phyloP scores from a whole-genome alignment of 92 coral and sea anemone genomes.

The Porites evermanni region DNA sequence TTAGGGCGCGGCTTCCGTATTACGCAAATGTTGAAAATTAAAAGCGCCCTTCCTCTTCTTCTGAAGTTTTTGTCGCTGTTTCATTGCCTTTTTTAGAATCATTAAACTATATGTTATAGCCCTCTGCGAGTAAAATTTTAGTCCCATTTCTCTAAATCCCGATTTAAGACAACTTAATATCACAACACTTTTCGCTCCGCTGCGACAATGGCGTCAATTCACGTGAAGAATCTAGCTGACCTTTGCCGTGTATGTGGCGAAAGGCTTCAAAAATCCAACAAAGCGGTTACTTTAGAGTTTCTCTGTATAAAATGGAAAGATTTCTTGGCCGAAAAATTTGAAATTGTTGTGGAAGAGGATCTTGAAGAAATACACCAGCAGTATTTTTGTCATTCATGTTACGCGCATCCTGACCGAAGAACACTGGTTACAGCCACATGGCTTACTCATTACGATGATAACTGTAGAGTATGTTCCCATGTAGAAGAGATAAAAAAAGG shows the following conservation, averaged over 20 bases:
- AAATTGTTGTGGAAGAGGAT: background rate
- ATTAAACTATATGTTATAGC: too few relatives aligned
- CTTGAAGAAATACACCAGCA: conserved; percentile 9
- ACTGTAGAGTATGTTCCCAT: background rate
- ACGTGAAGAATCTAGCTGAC: too few relatives aligned
- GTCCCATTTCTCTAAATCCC: too few relatives aligned
- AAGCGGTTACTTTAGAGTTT: background rate
- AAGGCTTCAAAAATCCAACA: conserved; percentile 3
- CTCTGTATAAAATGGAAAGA: conserved; percentile 3
- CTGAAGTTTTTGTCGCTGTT: background rate
- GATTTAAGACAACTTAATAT: too few relatives aligned
- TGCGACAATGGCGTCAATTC: too few relatives aligned
- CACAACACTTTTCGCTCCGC: too few relatives aligned
- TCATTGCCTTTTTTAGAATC: too few relatives aligned
- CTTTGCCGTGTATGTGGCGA: conserved; percentile 14
- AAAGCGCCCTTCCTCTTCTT: too few relatives aligned
- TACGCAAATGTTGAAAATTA: too few relatives aligned
- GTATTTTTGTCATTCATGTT: conserved; percentile 7
- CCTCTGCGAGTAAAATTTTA: too few relatives aligned
- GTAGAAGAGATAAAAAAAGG: background rate
- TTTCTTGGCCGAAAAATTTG: background rate
- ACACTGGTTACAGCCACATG: background rate
- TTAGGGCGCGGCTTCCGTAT: too few relatives aligned
- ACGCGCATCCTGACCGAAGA: conserved; percentile 19
- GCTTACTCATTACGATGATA: background rate